A percentile compares a stretch with the other conserved stretches of the same genome.
Conservation (phyloP, 2,888 invertebrate genomes). For the Cybosia mesomella region DNA sequence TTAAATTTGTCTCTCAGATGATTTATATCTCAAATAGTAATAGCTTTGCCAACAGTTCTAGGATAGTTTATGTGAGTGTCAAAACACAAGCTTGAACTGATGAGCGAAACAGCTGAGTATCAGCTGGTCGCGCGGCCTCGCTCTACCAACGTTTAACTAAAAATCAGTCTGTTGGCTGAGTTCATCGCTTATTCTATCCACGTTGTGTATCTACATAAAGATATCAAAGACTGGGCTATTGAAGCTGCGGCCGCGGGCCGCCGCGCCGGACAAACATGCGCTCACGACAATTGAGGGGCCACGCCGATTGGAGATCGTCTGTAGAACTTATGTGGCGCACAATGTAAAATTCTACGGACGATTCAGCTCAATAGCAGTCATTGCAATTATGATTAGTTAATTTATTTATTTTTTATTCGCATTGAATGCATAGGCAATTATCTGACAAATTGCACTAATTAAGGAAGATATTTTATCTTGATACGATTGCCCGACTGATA, state of each 20-base stretch:
- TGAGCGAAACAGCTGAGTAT: constrained; percentile 78
- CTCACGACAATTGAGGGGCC: constrained; percentile 73
- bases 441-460: neutral
- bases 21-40: constrained; percentile 50
- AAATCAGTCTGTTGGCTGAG: constrained; percentile 66
- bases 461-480: neutral
- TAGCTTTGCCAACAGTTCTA: constrained; percentile 60
- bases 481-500: neutral
- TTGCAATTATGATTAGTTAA: constrained; percentile 44
- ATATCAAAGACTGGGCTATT: constrained; percentile 57
- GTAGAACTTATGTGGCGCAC: constrained; percentile 60
- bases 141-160: constrained; percentile 59
- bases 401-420: constrained; percentile 42
- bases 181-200: constrained; percentile 75
- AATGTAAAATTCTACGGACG: constrained; percentile 62
- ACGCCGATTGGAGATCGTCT: constrained; percentile 65
- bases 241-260: constrained; percentile 55
- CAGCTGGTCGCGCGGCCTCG: constrained; percentile 65
- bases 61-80: constrained; percentile 56
- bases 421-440: constrained; percentile 16
- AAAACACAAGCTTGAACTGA: constrained; percentile 63
- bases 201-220: constrained; percentile 52
- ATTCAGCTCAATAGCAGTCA: constrained; percentile 46
- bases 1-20: constrained; percentile 31
- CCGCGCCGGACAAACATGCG: constrained; percentile 59